These are phyloP conservation scores for Pseudochirops cupreus DNA, from an alignment of 2,797 vertebrate genomes.

Conservation along the genomic window DNA sequence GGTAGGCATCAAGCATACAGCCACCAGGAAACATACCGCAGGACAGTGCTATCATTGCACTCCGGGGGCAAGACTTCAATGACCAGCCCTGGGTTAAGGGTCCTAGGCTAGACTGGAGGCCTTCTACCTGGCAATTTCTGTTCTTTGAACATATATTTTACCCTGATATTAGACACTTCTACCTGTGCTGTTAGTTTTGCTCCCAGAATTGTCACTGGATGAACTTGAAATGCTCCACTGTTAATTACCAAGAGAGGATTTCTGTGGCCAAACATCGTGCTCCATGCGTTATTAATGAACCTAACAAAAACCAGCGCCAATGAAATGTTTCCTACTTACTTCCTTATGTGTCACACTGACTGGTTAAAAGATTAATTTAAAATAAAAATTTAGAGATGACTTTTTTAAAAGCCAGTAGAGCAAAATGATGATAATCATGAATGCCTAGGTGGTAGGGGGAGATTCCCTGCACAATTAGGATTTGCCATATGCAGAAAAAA, in stretches of 20 bases:
- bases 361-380: constrained; percentile 9
- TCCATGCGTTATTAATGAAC: constrained; percentile 20
- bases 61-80: too few relatives aligned
- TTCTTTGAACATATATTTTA: too few relatives aligned
- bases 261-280: constrained; percentile 29
- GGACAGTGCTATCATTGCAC: too few relatives aligned
- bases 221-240: too few relatives aligned
- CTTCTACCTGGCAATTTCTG: too few relatives aligned
- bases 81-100: too few relatives aligned
- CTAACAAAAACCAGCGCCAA: constrained; percentile 23
- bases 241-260: background rate
- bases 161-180: too few relatives aligned
- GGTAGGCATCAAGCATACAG: too few relatives aligned
- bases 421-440: constrained; percentile 52
- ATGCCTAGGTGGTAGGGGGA: background rate
- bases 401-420: constrained; percentile 43
- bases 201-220: too few relatives aligned
- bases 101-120: too few relatives aligned
- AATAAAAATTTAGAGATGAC: background rate
- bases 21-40: too few relatives aligned
- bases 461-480: constrained; percentile 9
- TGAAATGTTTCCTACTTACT: constrained; percentile 23
- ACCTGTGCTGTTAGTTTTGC: too few relatives aligned
- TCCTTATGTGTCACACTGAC: background rate
- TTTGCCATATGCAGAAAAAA: constrained; percentile 25